Percentiles rank a stretch among this genome's conserved stretches.
These are phyloP conservation scores for Heteromormyrus szaboi DNA, from an alignment of 2,797 vertebrate genomes.

Conservation along the genomic window DNA sequence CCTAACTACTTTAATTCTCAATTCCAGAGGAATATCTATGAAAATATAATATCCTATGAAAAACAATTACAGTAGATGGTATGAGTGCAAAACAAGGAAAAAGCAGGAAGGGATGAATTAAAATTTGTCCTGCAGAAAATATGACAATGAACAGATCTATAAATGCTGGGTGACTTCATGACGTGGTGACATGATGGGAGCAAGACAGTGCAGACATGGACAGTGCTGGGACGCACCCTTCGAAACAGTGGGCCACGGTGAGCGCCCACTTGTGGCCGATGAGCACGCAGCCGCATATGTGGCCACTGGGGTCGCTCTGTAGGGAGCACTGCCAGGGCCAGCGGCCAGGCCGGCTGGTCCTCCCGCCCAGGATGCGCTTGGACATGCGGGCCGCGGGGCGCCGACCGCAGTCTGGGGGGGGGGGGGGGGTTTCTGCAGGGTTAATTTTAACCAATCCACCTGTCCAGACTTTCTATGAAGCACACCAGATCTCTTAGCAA, in stretches of 20 bases:
- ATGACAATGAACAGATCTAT: neutral
- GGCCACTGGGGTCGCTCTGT: conserved; percentile 83
- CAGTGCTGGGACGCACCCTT: conserved; percentile 69
- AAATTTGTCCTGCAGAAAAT: neutral
- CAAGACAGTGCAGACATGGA: neutral
- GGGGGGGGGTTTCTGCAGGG: neutral
- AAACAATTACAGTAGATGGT: neutral
- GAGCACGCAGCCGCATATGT: conserved; percentile 89
- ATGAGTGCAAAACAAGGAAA: neutral
- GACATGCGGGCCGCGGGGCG: conserved; percentile 70
- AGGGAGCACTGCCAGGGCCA: conserved; percentile 98
- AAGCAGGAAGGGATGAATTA: neutral
- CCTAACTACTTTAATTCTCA: neutral
- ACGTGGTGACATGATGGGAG: neutral
- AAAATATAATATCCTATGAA: neutral
- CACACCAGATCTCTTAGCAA: neutral
- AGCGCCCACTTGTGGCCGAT: conserved; percentile 79
- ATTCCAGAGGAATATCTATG: neutral
- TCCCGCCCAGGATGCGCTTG: conserved; percentile 86
- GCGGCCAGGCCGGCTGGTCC: conserved; percentile 79
- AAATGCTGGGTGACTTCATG: neutral
- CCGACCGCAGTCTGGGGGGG: conserved; percentile 72
- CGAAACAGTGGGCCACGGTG: conserved; percentile 90
- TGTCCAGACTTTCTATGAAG: neutral
- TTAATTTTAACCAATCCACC: neutral